Evolutionary conservation across 2,888 invertebrate genomes (phyloP).

Genomic region (Sesamia inferens): DNA sequence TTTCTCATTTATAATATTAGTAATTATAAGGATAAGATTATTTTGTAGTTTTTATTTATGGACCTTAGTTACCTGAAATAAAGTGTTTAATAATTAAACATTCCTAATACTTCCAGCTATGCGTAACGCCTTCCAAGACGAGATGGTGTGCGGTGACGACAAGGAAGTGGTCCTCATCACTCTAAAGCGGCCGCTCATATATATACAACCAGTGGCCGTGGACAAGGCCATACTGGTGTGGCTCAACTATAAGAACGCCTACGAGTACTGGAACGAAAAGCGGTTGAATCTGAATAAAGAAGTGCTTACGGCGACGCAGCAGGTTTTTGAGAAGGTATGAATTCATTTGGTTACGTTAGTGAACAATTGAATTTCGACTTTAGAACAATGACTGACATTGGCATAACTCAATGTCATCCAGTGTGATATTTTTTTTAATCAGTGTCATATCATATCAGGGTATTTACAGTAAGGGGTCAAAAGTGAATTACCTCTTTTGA

Average conservation of each 20-base stretch:
- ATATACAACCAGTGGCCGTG: conserved; percentile 98
- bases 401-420: not conserved
- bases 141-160: conserved; percentile 95
- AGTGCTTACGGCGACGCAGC: conserved; percentile 93
- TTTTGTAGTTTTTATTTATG: too few species aligned
- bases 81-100: not conserved
- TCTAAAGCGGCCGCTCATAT: conserved; percentile 97
- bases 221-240: conserved; percentile 99
- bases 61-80: too few species aligned
- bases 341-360: too few species aligned
- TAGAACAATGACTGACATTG: not conserved
- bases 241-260: conserved; percentile 99
- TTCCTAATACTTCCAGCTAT: conserved; percentile 81
- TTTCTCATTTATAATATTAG: too few species aligned
- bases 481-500: too few species aligned
- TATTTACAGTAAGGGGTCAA: too few species aligned
- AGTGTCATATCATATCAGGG: not conserved
- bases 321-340: conserved; percentile 88
- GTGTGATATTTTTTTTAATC: not conserved
- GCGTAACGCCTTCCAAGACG: conserved; percentile 96
- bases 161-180: conserved; percentile 97
- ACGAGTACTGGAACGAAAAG: conserved; percentile 99
- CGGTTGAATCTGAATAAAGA: conserved; percentile 97
- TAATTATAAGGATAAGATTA: too few species aligned
- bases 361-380: not conserved